A percentile compares a stretch with the other conserved stretches of the same genome.
phyloP scores from a whole-genome alignment of 2,888 invertebrate genomes.

The Pomacea canaliculata region DNA sequence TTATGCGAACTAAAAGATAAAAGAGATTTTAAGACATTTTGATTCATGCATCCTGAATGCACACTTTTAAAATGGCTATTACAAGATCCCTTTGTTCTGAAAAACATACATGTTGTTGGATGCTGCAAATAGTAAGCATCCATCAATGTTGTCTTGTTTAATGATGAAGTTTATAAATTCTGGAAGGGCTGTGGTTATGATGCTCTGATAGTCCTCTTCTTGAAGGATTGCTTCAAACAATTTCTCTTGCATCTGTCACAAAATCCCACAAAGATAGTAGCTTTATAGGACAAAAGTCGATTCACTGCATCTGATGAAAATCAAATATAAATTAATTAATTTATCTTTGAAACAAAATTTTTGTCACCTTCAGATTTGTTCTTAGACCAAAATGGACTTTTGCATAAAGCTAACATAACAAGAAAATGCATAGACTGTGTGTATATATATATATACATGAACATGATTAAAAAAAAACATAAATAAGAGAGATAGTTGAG shows the following conservation, averaged over 20 bases:
- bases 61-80: not conserved
- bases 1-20: not conserved
- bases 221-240: constrained; percentile 39
- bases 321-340: no score
- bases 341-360: no score
- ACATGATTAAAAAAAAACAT: no score
- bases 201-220: constrained; percentile 37
- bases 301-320: not conserved
- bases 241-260: constrained; percentile 40
- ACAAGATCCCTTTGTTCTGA: not conserved
- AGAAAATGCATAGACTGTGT: no score
- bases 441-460: no score
- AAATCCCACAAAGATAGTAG: not conserved
- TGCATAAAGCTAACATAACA: no score
- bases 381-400: no score
- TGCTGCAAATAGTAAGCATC: constrained; percentile 43
- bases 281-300: not conserved
- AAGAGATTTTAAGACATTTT: not conserved
- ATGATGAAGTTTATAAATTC: constrained; percentile 43
- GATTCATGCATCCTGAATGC: not conserved
- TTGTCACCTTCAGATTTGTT: no score
- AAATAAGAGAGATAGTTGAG: no score
- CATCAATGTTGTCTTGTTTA: constrained; percentile 37
- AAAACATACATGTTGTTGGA: constrained; percentile 40
- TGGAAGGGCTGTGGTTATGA: constrained; percentile 23